phyloP scores from a whole-genome alignment of 2,797 vertebrate species.

The Tenualosa ilisha region DNA sequence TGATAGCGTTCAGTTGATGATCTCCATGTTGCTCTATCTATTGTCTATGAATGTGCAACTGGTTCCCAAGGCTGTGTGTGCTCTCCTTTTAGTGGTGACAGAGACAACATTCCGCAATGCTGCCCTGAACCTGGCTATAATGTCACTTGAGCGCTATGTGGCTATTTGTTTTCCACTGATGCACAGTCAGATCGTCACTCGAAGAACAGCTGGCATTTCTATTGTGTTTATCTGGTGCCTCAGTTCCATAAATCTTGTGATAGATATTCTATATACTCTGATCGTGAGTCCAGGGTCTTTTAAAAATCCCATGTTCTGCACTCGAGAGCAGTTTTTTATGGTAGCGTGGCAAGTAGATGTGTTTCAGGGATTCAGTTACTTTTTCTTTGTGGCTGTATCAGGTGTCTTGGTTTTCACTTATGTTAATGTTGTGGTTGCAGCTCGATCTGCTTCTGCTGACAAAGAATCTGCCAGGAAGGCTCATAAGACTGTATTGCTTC shows the following conservation, averaged over 20 bases:
- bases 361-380: too few relatives aligned
- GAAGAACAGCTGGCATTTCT: constrained; percentile 20
- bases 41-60: constrained; percentile 5
- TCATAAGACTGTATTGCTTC: background rate
- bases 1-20: constrained; percentile 55
- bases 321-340: constrained; percentile 34
- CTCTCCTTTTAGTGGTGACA: constrained; percentile 27
- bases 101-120: constrained; percentile 42
- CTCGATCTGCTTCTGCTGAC: too few relatives aligned
- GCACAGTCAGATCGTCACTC: constrained; percentile 58
- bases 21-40: constrained; percentile 46
- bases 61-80: constrained; percentile 43
- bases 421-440: too few relatives aligned
- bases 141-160: constrained; percentile 63
- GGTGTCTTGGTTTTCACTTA: too few relatives aligned
- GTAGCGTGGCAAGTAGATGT: constrained; percentile 40
- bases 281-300: constrained; percentile 13
- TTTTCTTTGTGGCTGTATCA: too few relatives aligned
- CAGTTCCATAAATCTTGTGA: constrained; percentile 42
- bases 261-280: constrained; percentile 38
- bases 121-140: constrained; percentile 65
- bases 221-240: constrained; percentile 53
- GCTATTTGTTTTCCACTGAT: constrained; percentile 66
- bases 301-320: constrained; percentile 40
- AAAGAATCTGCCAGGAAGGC: constrained; percentile 2